A percentile compares a stretch with the other conserved stretches of the same genome.
Evolutionary conservation across 1,140 invertebrate species (phyloP).

Genomic region (Philopotamus ludificatus): DNA sequence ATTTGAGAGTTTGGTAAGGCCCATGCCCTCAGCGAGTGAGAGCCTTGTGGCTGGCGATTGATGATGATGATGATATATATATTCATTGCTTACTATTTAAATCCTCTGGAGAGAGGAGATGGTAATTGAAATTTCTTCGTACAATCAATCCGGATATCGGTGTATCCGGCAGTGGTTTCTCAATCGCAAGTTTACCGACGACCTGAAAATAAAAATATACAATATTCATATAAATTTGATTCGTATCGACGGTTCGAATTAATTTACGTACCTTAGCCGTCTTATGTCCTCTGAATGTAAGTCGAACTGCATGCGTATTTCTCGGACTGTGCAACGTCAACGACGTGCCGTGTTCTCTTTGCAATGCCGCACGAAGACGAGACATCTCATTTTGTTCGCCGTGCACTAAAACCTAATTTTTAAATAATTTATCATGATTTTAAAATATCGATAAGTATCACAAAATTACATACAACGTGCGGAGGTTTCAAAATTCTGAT

Average conservation of each 20-base stretch:
- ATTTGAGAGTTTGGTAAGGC: too few species aligned
- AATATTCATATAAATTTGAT: neutral
- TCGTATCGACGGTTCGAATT: neutral
- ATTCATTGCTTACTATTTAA: slow-evolving; percentile 71
- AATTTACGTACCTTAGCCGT: slow-evolving; percentile 80
- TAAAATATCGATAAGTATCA: neutral
- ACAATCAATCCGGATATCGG: slow-evolving; percentile 91
- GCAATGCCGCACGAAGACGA: slow-evolving; percentile 88
- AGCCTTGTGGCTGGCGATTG: too few species aligned
- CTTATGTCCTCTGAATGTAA: slow-evolving; percentile 96
- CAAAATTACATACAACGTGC: slow-evolving; percentile 85
- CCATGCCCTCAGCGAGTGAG: too few species aligned
- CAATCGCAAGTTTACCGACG: slow-evolving; percentile 87
- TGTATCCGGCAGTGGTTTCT: slow-evolving; percentile 74
- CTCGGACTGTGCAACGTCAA: slow-evolving; percentile 94
- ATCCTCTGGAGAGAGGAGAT: slow-evolving; percentile 88
- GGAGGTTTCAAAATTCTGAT: slow-evolving; percentile 91
- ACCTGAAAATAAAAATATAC: slow-evolving; percentile 54
- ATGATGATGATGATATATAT: slow-evolving; percentile 11
- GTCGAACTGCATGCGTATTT: slow-evolving; percentile 90
- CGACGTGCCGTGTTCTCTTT: slow-evolving; percentile 89
- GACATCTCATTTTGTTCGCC: slow-evolving; percentile 99
- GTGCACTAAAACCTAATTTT: slow-evolving; percentile 82
- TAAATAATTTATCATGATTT: neutral
- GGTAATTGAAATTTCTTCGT: slow-evolving; percentile 98